Evolutionary conservation across 2,113 vertebrate genomes (phyloP).

Genomic region (Dascyllus trimaculatus): DNA sequence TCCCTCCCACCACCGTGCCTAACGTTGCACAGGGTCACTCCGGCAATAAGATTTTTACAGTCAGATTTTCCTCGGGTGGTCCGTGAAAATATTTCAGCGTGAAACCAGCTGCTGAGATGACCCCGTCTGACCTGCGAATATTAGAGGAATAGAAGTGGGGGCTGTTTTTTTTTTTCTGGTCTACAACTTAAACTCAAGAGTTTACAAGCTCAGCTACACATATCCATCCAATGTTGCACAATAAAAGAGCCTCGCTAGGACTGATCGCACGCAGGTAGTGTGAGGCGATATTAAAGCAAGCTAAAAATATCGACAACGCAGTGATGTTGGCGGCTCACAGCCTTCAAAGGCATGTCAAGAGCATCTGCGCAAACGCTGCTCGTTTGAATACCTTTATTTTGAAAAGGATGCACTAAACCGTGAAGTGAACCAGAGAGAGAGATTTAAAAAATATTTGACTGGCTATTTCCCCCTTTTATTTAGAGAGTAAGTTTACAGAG

Average conservation of each 20-base stretch:
- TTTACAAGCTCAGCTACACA: not conserved
- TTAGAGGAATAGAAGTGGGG: constrained; percentile 1
- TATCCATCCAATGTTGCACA: constrained; percentile 8
- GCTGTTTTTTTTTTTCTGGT: no score
- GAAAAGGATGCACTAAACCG: not conserved
- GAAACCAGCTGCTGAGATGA: constrained; percentile 24
- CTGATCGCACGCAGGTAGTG: not conserved
- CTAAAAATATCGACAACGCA: not conserved
- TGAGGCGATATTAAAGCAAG: constrained; percentile 4
- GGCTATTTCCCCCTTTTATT: no score
- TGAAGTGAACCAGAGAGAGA: not conserved
- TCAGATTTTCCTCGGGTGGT: constrained; percentile 9
- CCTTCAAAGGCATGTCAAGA: constrained; percentile 3
- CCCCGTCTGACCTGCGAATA: constrained; percentile 28
- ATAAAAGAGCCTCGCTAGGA: not conserved
- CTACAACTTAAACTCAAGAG: not conserved
- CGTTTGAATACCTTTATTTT: not conserved
- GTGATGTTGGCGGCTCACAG: not conserved
- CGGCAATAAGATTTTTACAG: constrained; percentile 18
- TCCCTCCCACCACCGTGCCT: constrained; percentile 47
- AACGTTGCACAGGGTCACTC: constrained; percentile 23
- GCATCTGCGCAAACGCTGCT: not conserved
- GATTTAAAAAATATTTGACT: not conserved
- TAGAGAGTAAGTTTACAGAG: not conserved
- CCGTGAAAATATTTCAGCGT: constrained; percentile 12